These are phyloP conservation scores for Hymenochirus boettgeri DNA, from an alignment of 2,113 vertebrate genomes.

Conservation along the genomic window DNA sequence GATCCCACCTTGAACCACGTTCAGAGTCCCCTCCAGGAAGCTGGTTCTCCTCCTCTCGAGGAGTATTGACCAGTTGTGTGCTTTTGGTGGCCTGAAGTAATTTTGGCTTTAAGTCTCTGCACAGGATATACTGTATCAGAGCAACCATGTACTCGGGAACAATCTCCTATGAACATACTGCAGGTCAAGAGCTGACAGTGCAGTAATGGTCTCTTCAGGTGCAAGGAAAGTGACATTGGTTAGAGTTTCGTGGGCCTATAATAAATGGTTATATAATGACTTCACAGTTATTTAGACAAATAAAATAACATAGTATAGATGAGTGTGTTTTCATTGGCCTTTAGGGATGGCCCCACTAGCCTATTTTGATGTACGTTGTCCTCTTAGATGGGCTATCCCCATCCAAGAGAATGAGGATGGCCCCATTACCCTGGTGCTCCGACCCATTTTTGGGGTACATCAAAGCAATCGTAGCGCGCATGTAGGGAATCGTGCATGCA, in stretches of 20 bases:
- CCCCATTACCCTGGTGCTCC: no score
- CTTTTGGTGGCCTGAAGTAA: slow-evolving; percentile 84
- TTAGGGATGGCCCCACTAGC: no score
- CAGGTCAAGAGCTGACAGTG: slow-evolving; percentile 77
- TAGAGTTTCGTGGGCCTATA: slow-evolving; percentile 84
- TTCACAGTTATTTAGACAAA: no score
- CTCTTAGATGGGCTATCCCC: no score
- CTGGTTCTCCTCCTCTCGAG: slow-evolving; percentile 78
- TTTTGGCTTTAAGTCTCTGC: slow-evolving; percentile 79
- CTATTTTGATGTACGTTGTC: no score
- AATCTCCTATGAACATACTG: slow-evolving; percentile 84
- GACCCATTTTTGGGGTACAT: no score
- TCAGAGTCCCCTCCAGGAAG: slow-evolving; percentile 82
- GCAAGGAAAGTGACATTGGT: slow-evolving; percentile 89
- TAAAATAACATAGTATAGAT: no score
- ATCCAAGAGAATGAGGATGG: no score
- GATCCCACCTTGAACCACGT: slow-evolving; percentile 87
- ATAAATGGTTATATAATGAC: no score
- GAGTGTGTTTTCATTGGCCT: no score
- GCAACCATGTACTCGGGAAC: slow-evolving; percentile 72
- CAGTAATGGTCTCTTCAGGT: slow-evolving; percentile 83
- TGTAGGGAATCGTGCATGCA: no score
- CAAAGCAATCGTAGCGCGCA: no score
- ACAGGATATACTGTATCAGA: slow-evolving; percentile 82
- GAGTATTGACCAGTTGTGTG: slow-evolving; percentile 51